Percentiles rank a stretch among this genome's conserved stretches.
phyloP scores from a whole-genome alignment of 2,113 vertebrate genomes.

The Ploceus nigricollis region DNA sequence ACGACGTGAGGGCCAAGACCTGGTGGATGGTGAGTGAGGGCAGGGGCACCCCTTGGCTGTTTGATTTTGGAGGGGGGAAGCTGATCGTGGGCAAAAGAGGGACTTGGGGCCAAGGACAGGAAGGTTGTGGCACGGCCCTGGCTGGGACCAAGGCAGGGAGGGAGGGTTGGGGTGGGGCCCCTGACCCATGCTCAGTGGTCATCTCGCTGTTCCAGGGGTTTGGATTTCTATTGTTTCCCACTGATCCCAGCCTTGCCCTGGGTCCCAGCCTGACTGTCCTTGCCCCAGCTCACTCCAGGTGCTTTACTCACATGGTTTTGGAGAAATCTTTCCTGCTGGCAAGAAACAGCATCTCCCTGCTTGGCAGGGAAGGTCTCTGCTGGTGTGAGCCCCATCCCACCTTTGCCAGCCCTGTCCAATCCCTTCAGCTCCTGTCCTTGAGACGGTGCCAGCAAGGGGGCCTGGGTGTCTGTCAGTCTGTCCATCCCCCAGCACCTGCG shows the following conservation, averaged over 20 bases:
- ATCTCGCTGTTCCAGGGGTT: not conserved
- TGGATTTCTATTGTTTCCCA: not conserved
- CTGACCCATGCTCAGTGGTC: rapidly evolving
- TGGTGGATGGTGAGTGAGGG: constrained; percentile 94
- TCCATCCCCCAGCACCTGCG: not conserved
- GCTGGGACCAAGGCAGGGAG: not conserved
- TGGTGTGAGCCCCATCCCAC: not conserved
- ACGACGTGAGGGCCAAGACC: constrained; percentile 82
- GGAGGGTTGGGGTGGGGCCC: not conserved
- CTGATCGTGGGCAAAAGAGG: rapidly evolving
- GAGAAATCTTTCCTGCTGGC: not conserved
- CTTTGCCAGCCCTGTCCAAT: not conserved
- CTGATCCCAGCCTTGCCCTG: not conserved
- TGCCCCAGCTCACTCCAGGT: not conserved
- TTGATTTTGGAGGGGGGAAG: not conserved
- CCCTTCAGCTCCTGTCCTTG: not conserved
- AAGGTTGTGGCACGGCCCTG: rapidly evolving
- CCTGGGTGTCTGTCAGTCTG: not conserved
- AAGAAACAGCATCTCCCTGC: not conserved
- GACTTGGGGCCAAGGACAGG: rapidly evolving
- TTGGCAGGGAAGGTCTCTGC: not conserved
- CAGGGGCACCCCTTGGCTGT: rapidly evolving
- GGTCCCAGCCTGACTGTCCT: not conserved
- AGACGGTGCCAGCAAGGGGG: rapidly evolving
- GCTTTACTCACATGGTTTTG: not conserved